A percentile compares a stretch with the other conserved stretches of the same genome.
These are phyloP conservation scores for Coenobita brevimanus DNA, from an alignment of 1,140 invertebrate genomes.

Conservation along the genomic window DNA sequence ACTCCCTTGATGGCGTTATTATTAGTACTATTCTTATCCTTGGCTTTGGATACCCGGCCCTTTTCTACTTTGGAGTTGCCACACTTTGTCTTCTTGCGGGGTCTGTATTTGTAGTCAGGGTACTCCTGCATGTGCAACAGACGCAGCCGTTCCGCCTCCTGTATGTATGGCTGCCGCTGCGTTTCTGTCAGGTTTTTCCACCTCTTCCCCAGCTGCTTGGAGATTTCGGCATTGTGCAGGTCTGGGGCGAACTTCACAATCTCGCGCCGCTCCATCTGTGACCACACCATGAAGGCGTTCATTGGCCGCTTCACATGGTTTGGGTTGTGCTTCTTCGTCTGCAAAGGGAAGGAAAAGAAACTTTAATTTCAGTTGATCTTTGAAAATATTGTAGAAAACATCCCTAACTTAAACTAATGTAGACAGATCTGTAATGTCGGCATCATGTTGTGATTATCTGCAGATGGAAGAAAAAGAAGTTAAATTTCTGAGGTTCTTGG, in stretches of 20 bases:
- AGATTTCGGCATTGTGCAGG: conserved; percentile 97
- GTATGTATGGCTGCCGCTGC: conserved; percentile 92
- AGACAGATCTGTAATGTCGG: background rate
- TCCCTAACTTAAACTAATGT: background rate
- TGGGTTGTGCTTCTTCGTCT: conserved; percentile 96
- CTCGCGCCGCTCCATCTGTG: conserved; percentile 93
- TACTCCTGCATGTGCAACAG: conserved; percentile 96
- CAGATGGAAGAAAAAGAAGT: no score
- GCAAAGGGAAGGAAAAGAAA: conserved; percentile 72
- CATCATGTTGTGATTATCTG: background rate
- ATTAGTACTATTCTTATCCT: conserved; percentile 73
- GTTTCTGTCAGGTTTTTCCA: conserved; percentile 93
- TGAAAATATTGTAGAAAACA: background rate
- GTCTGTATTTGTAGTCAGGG: conserved; percentile 97
- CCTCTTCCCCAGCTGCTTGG: conserved; percentile 88
- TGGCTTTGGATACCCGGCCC: conserved; percentile 75
- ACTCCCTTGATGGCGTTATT: conserved; percentile 63
- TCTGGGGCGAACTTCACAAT: conserved; percentile 95
- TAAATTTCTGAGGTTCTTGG: no score
- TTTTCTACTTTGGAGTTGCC: conserved; percentile 69
- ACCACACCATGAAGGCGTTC: conserved; percentile 99
- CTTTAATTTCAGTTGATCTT: background rate
- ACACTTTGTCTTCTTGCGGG: conserved; percentile 86
- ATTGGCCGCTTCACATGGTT: conserved; percentile 97
- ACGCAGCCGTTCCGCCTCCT: conserved; percentile 92